Evolutionary conservation across 2,113 vertebrate species (phyloP), one percentile per base, ranked within the genome.

Genomic region (Thinocorus orbignyianus): DNA sequence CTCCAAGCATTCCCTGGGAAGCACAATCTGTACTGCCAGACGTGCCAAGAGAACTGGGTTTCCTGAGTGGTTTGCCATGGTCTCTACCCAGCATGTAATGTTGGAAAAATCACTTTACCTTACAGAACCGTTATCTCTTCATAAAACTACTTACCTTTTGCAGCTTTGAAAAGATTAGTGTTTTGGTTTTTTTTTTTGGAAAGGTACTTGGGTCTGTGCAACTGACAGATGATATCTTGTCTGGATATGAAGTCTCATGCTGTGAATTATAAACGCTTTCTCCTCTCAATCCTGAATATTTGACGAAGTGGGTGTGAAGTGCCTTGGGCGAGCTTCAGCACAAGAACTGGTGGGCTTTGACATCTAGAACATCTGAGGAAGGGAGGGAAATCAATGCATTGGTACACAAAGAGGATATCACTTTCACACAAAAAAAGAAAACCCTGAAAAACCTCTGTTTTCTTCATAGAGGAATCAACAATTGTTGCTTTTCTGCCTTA

Each of bases 21-120:
- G 86, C 65, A 69, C 86, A 92, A 52, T 93, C 94, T 97, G 76
- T 81, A 30, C 80, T 84, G 86, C 73, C 73, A 94, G 90, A 74
- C 11, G 1, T 81, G 88, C 77, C 77, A 86, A 86, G 74, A 88
- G 64, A 88, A 51, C 35, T 71, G 71, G 55, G 24, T 93, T 84
- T 89, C 58, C 70, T 17, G 19, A 68, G 86, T 23, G 16, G 8
- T 76, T 71, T 93, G 79, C 74, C 41, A 9, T 65, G 51, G 30
- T 93, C 90, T 94, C 64, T 88, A 49, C 79, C 41, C 71, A 92
- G 71, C 0, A 0, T 68, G 35, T 73, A 54, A 70, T 55, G 54
- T 48, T 88, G 82, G 71, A 92, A 90, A 93, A 88, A 92, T 90
- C 61, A 41, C 74, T 76, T 87, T 20, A 73, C 82, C 39, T 88